Percentiles rank a stretch among this genome's conserved stretches.
phyloP scores from a whole-genome alignment of 2,113 vertebrate genomes.

The Dryoscopus gambensis region DNA sequence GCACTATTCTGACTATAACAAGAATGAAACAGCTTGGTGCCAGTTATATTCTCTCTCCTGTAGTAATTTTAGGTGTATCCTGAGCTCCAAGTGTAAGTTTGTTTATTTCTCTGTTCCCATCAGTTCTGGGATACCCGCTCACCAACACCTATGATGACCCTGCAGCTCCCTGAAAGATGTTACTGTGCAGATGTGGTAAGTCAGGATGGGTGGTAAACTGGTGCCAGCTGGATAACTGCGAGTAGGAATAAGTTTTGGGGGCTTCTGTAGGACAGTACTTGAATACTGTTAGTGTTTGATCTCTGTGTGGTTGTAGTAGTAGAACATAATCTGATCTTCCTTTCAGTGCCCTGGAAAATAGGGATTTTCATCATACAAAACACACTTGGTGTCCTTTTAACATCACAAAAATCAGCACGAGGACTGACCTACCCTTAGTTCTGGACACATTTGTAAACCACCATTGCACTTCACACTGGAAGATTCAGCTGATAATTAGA shows the following conservation, averaged over 20 bases:
- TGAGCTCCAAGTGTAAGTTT: neutral
- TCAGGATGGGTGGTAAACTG: accelerated
- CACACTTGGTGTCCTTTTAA: neutral
- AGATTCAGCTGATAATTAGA: neutral
- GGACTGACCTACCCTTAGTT: neutral
- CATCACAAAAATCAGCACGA: neutral
- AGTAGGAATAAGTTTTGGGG: neutral
- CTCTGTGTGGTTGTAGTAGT: neutral
- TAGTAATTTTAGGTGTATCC: neutral
- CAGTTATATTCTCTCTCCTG: neutral
- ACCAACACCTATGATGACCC: slow-evolving; percentile 94
- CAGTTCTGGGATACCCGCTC: slow-evolving; percentile 99
- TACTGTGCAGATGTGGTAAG: slow-evolving; percentile 99
- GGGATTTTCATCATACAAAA: neutral
- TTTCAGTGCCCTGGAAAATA: neutral
- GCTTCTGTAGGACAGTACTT: neutral
- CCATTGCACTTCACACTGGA: neutral
- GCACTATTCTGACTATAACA: neutral
- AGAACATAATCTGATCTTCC: neutral
- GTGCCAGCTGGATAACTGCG: neutral
- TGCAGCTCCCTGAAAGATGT: slow-evolving; percentile 93
- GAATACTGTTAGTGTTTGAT: neutral
- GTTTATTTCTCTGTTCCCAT: neutral
- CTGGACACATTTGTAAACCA: neutral
- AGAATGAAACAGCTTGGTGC: neutral